Evolutionary conservation across 2,797 vertebrate genomes (phyloP).

Genomic region (Clamator glandarius): DNA sequence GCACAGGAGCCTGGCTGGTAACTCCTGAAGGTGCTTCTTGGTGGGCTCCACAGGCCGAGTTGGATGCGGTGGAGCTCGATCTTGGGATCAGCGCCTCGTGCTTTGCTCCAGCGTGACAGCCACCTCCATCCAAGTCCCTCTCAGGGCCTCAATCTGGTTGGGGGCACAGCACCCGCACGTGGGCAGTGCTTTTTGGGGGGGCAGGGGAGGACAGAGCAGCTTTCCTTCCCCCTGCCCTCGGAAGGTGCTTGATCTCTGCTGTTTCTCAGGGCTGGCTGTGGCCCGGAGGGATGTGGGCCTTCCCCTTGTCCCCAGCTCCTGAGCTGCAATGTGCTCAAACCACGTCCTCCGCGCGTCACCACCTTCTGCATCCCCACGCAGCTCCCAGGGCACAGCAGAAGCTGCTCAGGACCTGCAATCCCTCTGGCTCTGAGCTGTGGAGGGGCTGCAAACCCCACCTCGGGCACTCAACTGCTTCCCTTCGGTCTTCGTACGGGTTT

Average conservation of each 20-base stretch:
- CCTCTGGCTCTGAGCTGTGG: not conserved
- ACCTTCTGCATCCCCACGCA: too few relatives aligned
- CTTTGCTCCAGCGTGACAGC: not conserved
- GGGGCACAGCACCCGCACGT: not conserved
- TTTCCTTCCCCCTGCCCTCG: not conserved
- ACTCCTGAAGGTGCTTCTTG: not conserved
- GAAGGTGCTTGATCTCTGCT: fast-evolving
- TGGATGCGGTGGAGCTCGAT: too few relatives aligned
- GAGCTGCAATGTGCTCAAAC: fast-evolving
- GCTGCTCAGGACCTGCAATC: fast-evolving
- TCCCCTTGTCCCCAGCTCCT: fast-evolving
- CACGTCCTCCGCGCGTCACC: fast-evolving
- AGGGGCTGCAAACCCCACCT: not conserved
- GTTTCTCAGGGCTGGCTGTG: not conserved
- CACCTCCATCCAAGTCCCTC: fast-evolving
- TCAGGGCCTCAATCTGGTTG: fast-evolving
- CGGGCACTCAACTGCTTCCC: fast-evolving
- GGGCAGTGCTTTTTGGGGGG: too few relatives aligned
- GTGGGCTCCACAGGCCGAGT: not conserved
- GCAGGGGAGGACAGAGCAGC: not conserved
- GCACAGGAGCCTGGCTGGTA: too few relatives aligned
- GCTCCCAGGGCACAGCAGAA: not conserved
- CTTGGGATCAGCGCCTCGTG: too few relatives aligned
- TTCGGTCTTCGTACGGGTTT: fast-evolving
- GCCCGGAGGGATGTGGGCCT: not conserved